A percentile compares a stretch with the other conserved stretches of the same genome.
Conservation (phyloP, 2,797 vertebrate genomes). For the Malurus splendens region DNA sequence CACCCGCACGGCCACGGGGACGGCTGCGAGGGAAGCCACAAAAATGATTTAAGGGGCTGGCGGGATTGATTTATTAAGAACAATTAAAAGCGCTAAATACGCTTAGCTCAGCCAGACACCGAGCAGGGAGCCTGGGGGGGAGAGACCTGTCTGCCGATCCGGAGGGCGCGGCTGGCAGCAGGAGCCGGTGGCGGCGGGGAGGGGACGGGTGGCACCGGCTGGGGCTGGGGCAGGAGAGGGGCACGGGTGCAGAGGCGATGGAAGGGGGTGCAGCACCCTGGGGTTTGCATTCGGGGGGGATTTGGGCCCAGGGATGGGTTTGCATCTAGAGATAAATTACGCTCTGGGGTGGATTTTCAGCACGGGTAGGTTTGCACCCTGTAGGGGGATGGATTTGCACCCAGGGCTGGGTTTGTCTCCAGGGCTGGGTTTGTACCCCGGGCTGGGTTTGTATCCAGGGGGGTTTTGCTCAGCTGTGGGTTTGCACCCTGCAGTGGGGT, state of each 20-base stretch:
- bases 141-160: constrained; percentile 36
- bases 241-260: background rate
- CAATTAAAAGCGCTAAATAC: constrained; percentile 65
- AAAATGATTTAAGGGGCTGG: constrained; percentile 65
- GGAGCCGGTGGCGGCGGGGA: background rate
- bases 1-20: constrained; percentile 2
- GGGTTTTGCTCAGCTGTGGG: fast-evolving
- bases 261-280: background rate
- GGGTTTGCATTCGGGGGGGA: background rate
- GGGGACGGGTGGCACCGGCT: background rate
- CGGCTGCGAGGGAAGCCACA: constrained; percentile 46
- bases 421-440: too few species aligned
- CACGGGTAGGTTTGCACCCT: background rate
- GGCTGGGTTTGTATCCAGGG: background rate
- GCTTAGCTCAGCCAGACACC: constrained; percentile 64
- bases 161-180: background rate
- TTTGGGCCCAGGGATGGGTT: background rate
- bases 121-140: background rate
- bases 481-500: background rate
- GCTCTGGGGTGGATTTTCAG: background rate
- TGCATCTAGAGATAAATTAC: background rate
- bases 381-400: too few species aligned
- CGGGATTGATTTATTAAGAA: constrained; percentile 65
- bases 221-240: background rate
- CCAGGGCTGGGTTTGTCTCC: background rate